Percentiles rank a stretch among this genome's conserved stretches.
Conservation (phyloP, 2,797 vertebrate species). For the Numenius phaeopus region DNA sequence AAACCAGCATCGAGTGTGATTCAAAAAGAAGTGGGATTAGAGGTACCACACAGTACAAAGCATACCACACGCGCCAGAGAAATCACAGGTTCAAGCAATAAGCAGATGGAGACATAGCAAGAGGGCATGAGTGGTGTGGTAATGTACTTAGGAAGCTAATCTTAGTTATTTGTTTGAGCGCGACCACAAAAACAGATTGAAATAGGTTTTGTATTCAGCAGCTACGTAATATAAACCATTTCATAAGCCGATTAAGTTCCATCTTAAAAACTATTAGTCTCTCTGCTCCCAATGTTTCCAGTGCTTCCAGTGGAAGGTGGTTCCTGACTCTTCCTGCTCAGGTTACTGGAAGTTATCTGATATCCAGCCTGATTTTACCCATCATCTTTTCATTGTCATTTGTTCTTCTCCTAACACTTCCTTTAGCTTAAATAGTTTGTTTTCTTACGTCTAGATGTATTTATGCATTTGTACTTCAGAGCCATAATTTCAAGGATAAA, state of each 20-base stretch:
- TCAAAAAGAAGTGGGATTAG: conserved; percentile 26
- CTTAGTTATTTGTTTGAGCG: not conserved
- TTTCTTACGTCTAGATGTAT: not conserved
- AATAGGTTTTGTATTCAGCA: not conserved
- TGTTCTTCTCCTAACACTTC: not conserved
- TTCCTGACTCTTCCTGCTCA: not conserved
- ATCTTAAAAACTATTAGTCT: not conserved
- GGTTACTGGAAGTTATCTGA: not conserved
- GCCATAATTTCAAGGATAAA: not conserved
- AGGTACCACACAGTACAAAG: conserved; percentile 37
- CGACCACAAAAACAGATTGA: not conserved
- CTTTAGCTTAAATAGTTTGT: not conserved
- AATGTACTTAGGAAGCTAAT: not conserved
- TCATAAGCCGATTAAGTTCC: not conserved
- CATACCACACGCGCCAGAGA: conserved; percentile 28
- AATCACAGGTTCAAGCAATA: conserved; percentile 4
- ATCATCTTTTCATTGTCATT: not conserved
- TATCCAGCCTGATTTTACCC: not conserved
- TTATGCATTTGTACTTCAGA: not conserved
- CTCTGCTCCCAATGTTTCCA: not conserved
- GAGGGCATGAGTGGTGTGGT: not conserved
- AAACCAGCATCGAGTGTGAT: not conserved
- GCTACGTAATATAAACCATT: not conserved
- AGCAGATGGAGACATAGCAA: conserved; percentile 8
- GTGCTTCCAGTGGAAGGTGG: not conserved